Evolutionary conservation across 2,797 vertebrate species (phyloP), one percentile per base, ranked within the genome.

Genomic region (Diceros bicornis): DNA sequence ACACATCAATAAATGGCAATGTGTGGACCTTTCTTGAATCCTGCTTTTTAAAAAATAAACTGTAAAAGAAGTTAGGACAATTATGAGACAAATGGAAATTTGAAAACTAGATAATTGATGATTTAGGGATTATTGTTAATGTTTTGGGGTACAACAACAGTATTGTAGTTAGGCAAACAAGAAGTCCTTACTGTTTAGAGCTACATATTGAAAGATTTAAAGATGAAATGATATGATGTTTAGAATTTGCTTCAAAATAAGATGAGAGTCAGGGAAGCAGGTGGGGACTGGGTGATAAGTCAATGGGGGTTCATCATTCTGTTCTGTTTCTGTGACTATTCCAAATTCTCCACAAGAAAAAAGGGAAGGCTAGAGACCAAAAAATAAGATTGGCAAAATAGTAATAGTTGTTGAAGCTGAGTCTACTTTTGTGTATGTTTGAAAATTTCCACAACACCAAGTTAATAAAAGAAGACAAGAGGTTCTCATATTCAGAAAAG

Each of bases 221-320:
- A 44, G 47, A 59, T 52, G 14, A 93, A 72, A 77, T 11, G 18
- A 50, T 75, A 68, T 3, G 20, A 82, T 23, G 23, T 66, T 52
- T 68, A 52, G 57, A 41, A 72, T 92, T 50, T 72, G 69, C 47
- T 96, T 83, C 75, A 85, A 75, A 93, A 71, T 79, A 96, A 66
- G 37, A 23, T 7, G 14, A 77, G 68, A 34, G 50, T 2, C 18
- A 29, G 72, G 41, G 47, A 85, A 88, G 16, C 21, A 17, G 84
- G 41, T 57, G 3, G 77, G 20, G n/a, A 4, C 34, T 16, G 23
- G 61, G 18, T 12, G n/a, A 68, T 2, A 4, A 72, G 68, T 44
- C 34, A 90, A 32, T 13, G 50, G 61, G 14, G 55, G 52, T 23
- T 92, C 34, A 57, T 64, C 59, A 69, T 14, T 62, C 7, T 77